phyloP scores from a whole-genome alignment of 2,888 invertebrate genomes.

The Drosophila incognita region DNA sequence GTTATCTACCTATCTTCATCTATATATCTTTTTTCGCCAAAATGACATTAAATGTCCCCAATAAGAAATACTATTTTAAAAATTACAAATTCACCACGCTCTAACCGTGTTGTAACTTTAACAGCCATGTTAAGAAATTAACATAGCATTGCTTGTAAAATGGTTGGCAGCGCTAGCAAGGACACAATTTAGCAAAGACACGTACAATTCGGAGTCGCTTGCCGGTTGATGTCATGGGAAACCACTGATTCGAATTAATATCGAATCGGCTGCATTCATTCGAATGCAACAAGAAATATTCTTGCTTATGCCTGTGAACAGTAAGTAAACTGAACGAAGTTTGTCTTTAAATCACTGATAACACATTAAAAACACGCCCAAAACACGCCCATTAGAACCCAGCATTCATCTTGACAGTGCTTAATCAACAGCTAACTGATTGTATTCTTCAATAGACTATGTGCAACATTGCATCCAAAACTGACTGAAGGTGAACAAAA shows the following conservation, averaged over 20 bases:
- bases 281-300: background rate
- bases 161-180: conserved; percentile 32
- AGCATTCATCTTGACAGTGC: background rate
- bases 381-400: background rate
- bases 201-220: background rate
- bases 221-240: background rate
- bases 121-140: background rate
- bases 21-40: rapidly evolving
- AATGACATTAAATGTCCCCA: background rate
- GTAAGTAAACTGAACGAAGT: background rate
- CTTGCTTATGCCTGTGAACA: background rate
- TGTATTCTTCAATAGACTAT: background rate
- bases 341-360: background rate
- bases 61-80: background rate
- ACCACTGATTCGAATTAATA: background rate
- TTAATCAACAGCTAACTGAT: background rate
- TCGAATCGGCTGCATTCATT: background rate
- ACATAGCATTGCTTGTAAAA: background rate
- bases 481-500: background rate
- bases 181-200: conserved; percentile 12
- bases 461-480: too few relatives aligned
- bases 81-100: background rate
- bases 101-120: background rate
- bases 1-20: background rate
- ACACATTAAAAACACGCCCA: background rate